These are phyloP conservation scores for Micromussa lordhowensis DNA, from an alignment of 92 coral and sea anemone genomes.

Conservation along the genomic window DNA sequence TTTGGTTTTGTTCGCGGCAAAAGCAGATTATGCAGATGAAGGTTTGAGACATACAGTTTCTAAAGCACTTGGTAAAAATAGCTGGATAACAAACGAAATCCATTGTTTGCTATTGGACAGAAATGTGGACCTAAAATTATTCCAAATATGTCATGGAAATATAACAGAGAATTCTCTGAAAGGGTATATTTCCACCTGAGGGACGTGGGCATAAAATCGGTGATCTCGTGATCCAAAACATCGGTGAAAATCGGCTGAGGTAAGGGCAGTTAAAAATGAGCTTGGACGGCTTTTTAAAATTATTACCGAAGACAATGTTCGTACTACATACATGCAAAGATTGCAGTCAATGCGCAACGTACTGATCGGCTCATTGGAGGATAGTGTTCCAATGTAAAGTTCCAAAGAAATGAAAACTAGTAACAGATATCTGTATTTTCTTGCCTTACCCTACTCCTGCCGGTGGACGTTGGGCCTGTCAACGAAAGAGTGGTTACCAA, in stretches of 20 bases:
- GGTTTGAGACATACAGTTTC: neutral
- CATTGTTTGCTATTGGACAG: neutral
- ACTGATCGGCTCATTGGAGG: too few species aligned
- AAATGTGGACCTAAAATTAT: neutral
- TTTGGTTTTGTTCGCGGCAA: neutral
- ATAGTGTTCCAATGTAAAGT: too few species aligned
- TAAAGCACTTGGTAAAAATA: neutral
- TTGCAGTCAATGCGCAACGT: too few species aligned
- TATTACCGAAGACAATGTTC: too few species aligned
- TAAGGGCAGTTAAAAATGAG: too few species aligned
- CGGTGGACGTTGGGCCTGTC: neutral
- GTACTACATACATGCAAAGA: too few species aligned
- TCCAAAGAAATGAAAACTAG: too few species aligned
- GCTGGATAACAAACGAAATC: neutral
- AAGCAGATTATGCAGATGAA: neutral
- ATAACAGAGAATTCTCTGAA: too few species aligned
- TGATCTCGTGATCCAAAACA: neutral
- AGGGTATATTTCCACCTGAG: neutral
- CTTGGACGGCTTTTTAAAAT: too few species aligned
- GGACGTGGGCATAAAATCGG: neutral
- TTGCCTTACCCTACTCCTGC: neutral
- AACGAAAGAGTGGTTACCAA: conserved; percentile 32
- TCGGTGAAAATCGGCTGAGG: too few species aligned
- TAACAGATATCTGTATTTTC: too few species aligned
- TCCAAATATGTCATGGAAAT: too few species aligned